Conservation (phyloP, 2,113 vertebrate species). For the Mus spicilegus region DNA sequence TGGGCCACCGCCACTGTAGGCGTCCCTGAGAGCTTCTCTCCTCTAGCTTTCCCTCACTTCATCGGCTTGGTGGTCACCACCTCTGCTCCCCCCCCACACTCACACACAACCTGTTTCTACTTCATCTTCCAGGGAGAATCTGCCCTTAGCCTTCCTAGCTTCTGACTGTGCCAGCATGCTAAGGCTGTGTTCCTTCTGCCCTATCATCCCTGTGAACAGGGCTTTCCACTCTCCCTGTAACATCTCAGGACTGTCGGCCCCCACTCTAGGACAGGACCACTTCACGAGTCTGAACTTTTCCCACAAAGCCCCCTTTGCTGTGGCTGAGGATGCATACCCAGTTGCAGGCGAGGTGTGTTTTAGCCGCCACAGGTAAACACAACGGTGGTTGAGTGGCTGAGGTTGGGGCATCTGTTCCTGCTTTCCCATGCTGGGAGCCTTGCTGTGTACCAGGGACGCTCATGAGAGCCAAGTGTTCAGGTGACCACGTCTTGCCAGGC, state of each 20-base stretch:
- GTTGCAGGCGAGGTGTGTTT: not conserved
- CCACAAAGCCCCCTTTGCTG: not conserved
- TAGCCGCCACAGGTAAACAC: not conserved
- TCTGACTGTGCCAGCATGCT: not conserved
- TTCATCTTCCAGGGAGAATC: not conserved
- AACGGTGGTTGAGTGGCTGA: not conserved
- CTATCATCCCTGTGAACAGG: not conserved
- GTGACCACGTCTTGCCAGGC: not conserved
- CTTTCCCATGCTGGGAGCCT: not conserved
- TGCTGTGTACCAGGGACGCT: not conserved
- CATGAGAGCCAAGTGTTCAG: not conserved
- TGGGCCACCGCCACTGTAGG: not conserved
- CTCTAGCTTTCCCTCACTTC: too few species aligned
- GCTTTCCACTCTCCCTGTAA: not conserved
- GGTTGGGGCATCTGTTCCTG: not conserved
- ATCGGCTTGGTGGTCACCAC: not conserved
- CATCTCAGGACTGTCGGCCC: not conserved
- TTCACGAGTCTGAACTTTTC: not conserved
- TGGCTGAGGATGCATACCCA: not conserved
- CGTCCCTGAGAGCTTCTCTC: not conserved
- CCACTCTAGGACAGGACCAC: not conserved
- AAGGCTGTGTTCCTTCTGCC: not conserved
- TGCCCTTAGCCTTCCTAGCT: not conserved
- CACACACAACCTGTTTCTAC: fast-evolving
- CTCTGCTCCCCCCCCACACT: not conserved